A percentile compares a stretch with the other conserved stretches of the same genome.
Evolutionary conservation across 1,140 invertebrate species (phyloP).

Genomic region (Diorhabda carinulata): DNA sequence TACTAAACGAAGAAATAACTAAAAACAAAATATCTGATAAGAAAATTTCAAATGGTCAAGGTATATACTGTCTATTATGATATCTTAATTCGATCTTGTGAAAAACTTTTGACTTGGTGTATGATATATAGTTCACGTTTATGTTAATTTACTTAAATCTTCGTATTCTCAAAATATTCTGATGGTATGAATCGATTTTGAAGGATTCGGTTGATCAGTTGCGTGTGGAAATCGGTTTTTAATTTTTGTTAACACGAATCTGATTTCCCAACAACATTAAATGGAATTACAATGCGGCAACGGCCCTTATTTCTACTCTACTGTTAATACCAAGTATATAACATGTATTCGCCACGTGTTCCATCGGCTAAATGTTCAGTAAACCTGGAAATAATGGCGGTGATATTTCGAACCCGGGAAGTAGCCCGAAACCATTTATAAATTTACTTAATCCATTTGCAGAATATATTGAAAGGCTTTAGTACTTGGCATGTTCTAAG

Average conservation of each 20-base stretch:
- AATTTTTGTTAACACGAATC: background rate
- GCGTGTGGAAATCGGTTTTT: background rate
- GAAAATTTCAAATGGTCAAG: no score
- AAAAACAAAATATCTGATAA: background rate
- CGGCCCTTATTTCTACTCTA: background rate
- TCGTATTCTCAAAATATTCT: no score
- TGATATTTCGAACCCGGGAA: background rate
- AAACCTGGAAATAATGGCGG: background rate
- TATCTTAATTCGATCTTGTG: no score
- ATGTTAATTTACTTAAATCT: no score
- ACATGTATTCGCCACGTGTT: background rate
- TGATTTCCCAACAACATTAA: background rate
- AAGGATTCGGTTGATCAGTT: no score
- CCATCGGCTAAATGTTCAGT: background rate
- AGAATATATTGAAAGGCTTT: conserved; percentile 2
- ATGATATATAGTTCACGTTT: no score
- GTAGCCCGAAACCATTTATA: conserved; percentile 1
- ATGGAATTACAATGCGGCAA: background rate
- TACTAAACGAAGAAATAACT: conserved; percentile 21
- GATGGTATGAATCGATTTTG: no score
- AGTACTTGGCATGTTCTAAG: background rate
- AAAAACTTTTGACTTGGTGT: no score
- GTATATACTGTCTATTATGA: no score
- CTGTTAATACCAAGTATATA: background rate
- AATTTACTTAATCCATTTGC: background rate